Base-by-base conservation (phyloP, 2,113 vertebrate species). In the Hydrochoerus hydrochaeris region DNA sequence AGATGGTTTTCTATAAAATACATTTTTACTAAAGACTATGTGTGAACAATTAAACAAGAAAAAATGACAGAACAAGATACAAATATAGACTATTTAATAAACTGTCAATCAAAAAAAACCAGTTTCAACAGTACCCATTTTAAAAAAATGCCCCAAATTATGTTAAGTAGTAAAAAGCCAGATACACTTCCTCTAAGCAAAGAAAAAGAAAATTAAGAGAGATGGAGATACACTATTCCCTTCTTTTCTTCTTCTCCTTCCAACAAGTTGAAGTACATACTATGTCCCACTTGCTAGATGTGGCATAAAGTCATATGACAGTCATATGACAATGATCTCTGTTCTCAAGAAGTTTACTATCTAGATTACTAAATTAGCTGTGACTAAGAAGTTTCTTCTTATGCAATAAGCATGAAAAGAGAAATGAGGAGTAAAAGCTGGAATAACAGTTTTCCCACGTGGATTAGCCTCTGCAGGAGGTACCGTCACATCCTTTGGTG, bases 141-240 rank as follows among this genome's bases (percentile, higher is more conserved):
- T 69, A 77, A 92, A 90, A 96, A 92, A 85, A 88, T 73, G 90
- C 44, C 38, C 52, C 71, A 89, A 78, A 78, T 46, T 69, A 44
- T 19, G 16, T 58, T 85, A 46, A 54, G 69, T 54, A 41, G 26
- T 26, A 67, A 67, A 85, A 95, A 71, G 1, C 12, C 71, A 83
- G 49, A 69, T 60, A 38, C 6, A 49, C 28, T 28, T 28, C 32
- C 12, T 54, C 20, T 32, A 58, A 62, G 35, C 46, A 86, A 63
- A 86, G 13, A 32, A 73, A 82, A 73, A 82, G 22, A 38, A 52
- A 57, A n/a, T 16, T 14, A 44, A 30, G 65, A 97, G 26, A 7
- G 6, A 81, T 30, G 96, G 26, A 7, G 6, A 81, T 30, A 0
- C 30, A 35, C 44, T 54, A 0, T 46, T 85, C 80, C 20, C 71